These are phyloP conservation scores for Drosophila siamana DNA, from an alignment of 2,888 invertebrate genomes.

Conservation along the genomic window DNA sequence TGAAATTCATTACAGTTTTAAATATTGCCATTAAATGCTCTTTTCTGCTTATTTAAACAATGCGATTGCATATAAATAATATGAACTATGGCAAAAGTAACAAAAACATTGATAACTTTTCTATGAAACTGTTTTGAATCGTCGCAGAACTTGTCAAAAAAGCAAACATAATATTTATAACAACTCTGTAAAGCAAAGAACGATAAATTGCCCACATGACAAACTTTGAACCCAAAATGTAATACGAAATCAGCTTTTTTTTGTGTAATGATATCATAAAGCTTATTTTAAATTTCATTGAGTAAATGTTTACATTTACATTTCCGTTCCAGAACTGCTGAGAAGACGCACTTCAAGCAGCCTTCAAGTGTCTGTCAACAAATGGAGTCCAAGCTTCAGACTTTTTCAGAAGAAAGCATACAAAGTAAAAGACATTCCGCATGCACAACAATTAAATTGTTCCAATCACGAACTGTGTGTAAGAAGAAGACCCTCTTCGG, in stretches of 20 bases:
- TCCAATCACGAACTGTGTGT: neutral
- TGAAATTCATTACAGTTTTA: neutral
- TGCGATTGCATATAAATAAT: neutral
- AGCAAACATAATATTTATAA: no score
- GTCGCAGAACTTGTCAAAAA: no score
- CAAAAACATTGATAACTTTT: no score
- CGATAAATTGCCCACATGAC: no score
- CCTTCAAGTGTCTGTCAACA: slow-evolving; percentile 1
- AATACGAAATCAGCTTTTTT: no score
- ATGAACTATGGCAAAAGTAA: no score
- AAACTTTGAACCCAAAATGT: no score
- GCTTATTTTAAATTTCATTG: neutral
- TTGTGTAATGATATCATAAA: neutral
- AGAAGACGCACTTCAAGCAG: neutral
- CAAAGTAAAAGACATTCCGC: neutral
- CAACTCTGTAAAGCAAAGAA: no score
- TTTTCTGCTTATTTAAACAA: neutral
- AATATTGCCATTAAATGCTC: neutral
- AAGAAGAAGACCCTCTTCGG: neutral
- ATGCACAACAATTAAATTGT: neutral
- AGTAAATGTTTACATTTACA: neutral
- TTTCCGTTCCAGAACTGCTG: neutral
- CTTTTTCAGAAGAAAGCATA: neutral
- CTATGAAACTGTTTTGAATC: no score
- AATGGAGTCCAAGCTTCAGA: neutral